These are phyloP conservation scores for Pangasianodon gigas DNA, from an alignment of 2,113 vertebrate genomes.

Conservation along the genomic window DNA sequence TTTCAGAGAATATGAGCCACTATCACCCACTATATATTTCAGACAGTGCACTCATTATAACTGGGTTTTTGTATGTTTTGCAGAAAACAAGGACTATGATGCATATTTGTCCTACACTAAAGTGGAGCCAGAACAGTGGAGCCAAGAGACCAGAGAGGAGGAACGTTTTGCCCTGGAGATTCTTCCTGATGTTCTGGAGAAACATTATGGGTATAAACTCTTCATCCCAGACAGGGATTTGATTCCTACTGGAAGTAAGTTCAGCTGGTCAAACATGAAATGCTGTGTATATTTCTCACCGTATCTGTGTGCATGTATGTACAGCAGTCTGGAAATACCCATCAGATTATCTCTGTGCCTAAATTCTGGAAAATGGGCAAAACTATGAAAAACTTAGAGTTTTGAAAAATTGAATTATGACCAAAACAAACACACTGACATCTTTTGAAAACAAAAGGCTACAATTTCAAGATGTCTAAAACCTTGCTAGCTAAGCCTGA, in stretches of 20 bases:
- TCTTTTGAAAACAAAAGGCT: too few relatives aligned
- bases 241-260: conserved; percentile 99
- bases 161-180: conserved; percentile 98
- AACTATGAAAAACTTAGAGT: too few relatives aligned
- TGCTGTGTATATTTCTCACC: conserved; percentile 33
- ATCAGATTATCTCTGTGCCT: neutral
- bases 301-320: conserved; percentile 24
- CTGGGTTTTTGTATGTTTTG: neutral
- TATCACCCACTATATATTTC: neutral
- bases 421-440: too few relatives aligned
- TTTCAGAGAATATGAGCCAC: neutral
- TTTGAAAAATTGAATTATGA: too few relatives aligned
- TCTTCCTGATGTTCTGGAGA: conserved; percentile 96
- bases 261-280: neutral
- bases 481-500: neutral
- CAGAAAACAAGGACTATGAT: conserved; percentile 98
- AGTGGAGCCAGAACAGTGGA: conserved; percentile 98
- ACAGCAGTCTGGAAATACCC: neutral
- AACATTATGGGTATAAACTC: conserved; percentile 98
- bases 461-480: neutral
- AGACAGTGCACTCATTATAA: neutral
- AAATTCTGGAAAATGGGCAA: neutral
- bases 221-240: conserved; percentile 99
- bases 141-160: conserved; percentile 94
- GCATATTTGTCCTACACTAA: conserved; percentile 98